Conservation (phyloP, 2,797 vertebrate genomes). For the Zalophus californianus region DNA sequence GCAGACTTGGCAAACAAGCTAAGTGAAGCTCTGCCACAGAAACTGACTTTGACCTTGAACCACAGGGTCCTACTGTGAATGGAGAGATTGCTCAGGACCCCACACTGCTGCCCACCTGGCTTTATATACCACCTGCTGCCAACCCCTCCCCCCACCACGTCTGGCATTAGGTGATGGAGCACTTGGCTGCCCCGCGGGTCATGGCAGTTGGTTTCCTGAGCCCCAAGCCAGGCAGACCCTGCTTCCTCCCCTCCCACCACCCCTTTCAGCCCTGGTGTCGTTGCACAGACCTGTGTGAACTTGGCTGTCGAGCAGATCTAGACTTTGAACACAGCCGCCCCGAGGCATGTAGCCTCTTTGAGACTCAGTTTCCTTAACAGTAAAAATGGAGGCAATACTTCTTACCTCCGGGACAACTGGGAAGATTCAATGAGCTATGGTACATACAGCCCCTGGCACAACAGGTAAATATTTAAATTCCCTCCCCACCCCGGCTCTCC, state of each 20-base stretch:
- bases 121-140: not conserved
- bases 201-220: not conserved
- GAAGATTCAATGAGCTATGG: not conserved
- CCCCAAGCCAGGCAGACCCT: not conserved
- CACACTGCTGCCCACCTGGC: constrained; percentile 65
- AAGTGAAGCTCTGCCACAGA: constrained; percentile 35
- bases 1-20: not conserved
- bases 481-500: not conserved
- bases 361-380: not conserved
- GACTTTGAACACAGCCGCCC: not conserved
- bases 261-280: no score
- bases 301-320: not conserved
- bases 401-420: not conserved
- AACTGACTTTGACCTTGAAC: constrained; percentile 70
- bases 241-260: not conserved
- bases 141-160: not conserved
- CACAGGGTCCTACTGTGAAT: constrained; percentile 34
- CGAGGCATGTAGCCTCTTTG: not conserved
- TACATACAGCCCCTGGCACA: not conserved
- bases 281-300: not conserved
- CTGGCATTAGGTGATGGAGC: constrained; percentile 22
- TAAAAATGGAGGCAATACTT: not conserved
- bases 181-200: not conserved
- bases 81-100: constrained; percentile 47
- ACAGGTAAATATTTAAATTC: not conserved